These are phyloP conservation scores for Gorsachius goisagi DNA, from an alignment of 2,113 vertebrate species.

Conservation along the genomic window DNA sequence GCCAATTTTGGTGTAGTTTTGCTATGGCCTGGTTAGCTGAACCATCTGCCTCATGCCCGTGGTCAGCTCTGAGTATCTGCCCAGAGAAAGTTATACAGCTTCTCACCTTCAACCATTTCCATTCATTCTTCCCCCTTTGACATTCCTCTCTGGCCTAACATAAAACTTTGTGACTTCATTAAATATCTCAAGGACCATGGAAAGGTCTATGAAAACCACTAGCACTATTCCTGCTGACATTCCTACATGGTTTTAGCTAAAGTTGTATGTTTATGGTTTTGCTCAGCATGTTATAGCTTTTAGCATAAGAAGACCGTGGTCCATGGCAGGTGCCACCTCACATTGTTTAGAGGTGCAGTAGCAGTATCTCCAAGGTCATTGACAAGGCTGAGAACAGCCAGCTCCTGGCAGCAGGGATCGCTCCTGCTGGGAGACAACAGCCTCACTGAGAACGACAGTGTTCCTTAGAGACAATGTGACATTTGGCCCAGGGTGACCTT, in stretches of 20 bases:
- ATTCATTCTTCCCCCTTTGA: background rate
- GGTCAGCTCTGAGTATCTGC: background rate
- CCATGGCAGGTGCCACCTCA: background rate
- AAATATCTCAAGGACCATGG: background rate
- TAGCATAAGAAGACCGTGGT: background rate
- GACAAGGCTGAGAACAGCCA: background rate
- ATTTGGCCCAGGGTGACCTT: background rate
- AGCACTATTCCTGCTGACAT: background rate
- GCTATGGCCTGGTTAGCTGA: background rate
- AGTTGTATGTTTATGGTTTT: background rate
- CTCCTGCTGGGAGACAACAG: background rate
- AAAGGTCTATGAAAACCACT: background rate
- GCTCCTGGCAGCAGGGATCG: background rate
- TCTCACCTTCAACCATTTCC: background rate
- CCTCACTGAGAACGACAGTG: accelerated
- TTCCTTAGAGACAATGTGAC: background rate
- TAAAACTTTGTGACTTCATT: background rate
- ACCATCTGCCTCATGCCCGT: background rate
- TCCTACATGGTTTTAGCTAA: background rate
- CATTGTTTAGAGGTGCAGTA: background rate
- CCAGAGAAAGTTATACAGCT: background rate
- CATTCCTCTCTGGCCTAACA: background rate
- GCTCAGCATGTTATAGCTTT: background rate
- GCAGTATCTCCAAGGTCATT: background rate
- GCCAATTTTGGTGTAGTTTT: background rate